Base-by-base conservation (phyloP, 1,140 invertebrate genomes). In the Thrips palmi region DNA sequence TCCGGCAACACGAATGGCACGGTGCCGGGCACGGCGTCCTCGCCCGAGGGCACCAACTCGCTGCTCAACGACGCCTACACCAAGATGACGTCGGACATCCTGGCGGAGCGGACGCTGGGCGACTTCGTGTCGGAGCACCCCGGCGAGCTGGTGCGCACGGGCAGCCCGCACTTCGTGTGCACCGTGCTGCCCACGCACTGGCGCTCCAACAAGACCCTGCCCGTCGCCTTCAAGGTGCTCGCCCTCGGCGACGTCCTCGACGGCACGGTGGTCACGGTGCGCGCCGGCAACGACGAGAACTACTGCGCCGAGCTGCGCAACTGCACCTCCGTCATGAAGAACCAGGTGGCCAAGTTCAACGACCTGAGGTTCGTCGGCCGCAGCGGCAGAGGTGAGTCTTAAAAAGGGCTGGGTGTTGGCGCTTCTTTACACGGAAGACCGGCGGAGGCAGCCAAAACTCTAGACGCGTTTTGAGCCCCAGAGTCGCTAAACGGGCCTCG, bases 211-310 rank as follows among this genome's bases (percentile, higher is more conserved):
- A 97, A 97, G 60, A 94, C 89, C 0, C 63, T 97, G 12, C 92
- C 91, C 10, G 78, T 85, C 37, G 86, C 87, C 22, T 97, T 97
- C 60, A 87, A 87, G 58, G 82, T 92, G 45, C 80, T 91, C 1
- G 81, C 86, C 2, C 60, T 96, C 14, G 84, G 84, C 6, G 87
- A 92, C 45, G 76, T 97, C 3, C 78, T 81, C 44, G 92, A 97
- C 56, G 92, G 93, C 2, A 97, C 92, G 11, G 68, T 92, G 52
- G 92, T 97, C 33, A 91, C 85, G 1, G 78, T 97, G 7, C 59
- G 75, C n/a, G 92, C 91, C 3, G 92, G 93, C 12, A 97, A 97
- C 57, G 92, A 97, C 54, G 91, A 97, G 57, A 97, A 97, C 59
- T 93, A 77, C 54, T 91, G 84, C 55, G 88, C 86, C 4, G 92